Conservation (phyloP, 2,888 invertebrate genomes). For the Heliconius aoede region DNA sequence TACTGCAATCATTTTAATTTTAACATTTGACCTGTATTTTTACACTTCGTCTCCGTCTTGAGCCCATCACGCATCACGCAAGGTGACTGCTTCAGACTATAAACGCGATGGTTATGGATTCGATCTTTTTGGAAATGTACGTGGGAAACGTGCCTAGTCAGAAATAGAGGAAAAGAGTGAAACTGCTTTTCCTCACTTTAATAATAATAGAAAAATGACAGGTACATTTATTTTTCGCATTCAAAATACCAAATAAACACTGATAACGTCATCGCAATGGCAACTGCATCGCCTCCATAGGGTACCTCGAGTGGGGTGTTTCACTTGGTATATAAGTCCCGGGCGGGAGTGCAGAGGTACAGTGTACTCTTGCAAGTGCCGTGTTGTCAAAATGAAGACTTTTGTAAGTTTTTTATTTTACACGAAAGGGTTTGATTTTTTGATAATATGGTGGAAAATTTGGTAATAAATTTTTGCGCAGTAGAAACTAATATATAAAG, state of each 20-base stretch:
- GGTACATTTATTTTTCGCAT: neutral
- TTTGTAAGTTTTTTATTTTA: constrained; percentile 65
- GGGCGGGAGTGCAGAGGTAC: constrained; percentile 14
- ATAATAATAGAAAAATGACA: neutral
- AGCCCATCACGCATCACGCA: too few species aligned
- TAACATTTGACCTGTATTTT: too few species aligned
- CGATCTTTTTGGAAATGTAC: too few species aligned
- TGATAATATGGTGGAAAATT: neutral
- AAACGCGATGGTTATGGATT: too few species aligned
- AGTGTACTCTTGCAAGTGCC: constrained; percentile 31
- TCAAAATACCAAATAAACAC: neutral
- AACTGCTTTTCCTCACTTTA: too few species aligned
- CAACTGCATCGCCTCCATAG: neutral
- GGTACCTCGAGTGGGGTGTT: constrained; percentile 37
- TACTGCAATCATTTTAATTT: too few species aligned
- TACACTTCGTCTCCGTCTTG: too few species aligned
- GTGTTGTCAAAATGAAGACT: constrained; percentile 62
- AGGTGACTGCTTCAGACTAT: too few species aligned
- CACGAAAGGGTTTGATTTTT: neutral
- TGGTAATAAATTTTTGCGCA: neutral
- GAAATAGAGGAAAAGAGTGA: too few species aligned
- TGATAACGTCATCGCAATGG: neutral
- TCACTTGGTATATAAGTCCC: constrained; percentile 38
- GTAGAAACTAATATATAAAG: too few species aligned
- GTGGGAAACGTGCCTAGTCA: too few species aligned